Conservation (phyloP, 2,797 vertebrate species). For the Gymnodraco acuticeps region DNA sequence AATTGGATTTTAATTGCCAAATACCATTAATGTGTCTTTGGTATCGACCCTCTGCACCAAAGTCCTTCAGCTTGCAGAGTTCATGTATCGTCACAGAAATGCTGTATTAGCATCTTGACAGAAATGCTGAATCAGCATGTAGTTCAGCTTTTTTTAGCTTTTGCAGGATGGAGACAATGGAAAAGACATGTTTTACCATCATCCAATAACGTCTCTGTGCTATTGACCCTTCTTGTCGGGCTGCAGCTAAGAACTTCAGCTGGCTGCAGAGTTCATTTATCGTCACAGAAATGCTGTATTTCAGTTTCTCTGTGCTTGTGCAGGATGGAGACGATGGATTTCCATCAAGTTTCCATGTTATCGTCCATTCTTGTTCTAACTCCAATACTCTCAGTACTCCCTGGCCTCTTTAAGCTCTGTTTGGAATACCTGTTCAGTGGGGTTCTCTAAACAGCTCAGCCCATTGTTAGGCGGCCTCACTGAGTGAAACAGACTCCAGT, state of each 20-base stretch:
- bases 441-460: constrained; percentile 84
- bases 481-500: constrained; percentile 91
- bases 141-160: too few species aligned
- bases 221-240: too few species aligned
- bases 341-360: not conserved
- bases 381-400: constrained; percentile 85
- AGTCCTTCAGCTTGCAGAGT: not conserved
- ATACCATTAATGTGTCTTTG: too few species aligned
- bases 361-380: not conserved
- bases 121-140: too few species aligned
- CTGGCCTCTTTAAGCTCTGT: constrained; percentile 89
- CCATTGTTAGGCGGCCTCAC: constrained; percentile 91
- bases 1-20: too few species aligned
- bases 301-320: constrained; percentile 10
- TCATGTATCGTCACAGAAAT: too few species aligned
- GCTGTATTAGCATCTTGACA: too few species aligned
- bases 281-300: not conserved
- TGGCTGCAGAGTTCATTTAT: not conserved
- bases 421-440: constrained; percentile 85
- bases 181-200: too few species aligned
- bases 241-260: not conserved
- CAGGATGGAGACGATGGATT: not conserved
- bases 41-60: not conserved
- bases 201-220: too few species aligned
- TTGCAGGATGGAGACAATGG: too few species aligned